Evolutionary conservation across 2,888 invertebrate species (phyloP).

Genomic region (Lithosia quadra): DNA sequence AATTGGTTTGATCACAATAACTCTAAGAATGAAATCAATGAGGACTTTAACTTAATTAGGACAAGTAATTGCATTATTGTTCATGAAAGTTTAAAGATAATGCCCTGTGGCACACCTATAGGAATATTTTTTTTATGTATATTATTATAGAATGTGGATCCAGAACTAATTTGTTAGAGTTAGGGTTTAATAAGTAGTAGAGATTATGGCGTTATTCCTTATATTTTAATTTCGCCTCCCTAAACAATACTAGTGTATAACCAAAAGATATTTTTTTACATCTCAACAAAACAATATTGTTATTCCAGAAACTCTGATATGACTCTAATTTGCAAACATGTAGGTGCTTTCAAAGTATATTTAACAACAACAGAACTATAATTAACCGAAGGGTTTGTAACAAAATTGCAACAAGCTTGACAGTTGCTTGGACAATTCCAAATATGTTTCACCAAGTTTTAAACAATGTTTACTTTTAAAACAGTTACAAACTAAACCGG

Average conservation of each 20-base stretch:
- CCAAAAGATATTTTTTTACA: background rate
- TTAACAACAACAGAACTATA: background rate
- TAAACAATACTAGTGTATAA: too few species aligned
- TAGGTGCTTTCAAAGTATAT: background rate
- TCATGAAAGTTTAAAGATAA: background rate
- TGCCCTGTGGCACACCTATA: background rate
- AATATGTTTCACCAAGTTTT: background rate
- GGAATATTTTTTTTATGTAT: background rate
- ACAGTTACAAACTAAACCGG: conserved; percentile 15
- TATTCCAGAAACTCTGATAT: background rate
- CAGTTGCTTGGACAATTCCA: background rate
- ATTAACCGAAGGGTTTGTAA: background rate
- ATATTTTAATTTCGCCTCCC: background rate
- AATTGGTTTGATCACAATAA: conserved; percentile 1
- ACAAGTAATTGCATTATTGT: background rate
- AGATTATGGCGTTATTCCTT: rapidly evolving
- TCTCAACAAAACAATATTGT: background rate
- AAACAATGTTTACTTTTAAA: conserved; percentile 7
- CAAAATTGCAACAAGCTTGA: conserved; percentile 8
- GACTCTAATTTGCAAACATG: background rate
- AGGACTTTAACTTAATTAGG: background rate
- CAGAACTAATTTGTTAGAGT: too few species aligned
- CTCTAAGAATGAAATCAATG: background rate
- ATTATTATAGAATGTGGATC: background rate
- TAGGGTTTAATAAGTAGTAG: too few species aligned